phyloP scores from a whole-genome alignment of 2,113 vertebrate species.

The Dendrocopos noguchii region DNA sequence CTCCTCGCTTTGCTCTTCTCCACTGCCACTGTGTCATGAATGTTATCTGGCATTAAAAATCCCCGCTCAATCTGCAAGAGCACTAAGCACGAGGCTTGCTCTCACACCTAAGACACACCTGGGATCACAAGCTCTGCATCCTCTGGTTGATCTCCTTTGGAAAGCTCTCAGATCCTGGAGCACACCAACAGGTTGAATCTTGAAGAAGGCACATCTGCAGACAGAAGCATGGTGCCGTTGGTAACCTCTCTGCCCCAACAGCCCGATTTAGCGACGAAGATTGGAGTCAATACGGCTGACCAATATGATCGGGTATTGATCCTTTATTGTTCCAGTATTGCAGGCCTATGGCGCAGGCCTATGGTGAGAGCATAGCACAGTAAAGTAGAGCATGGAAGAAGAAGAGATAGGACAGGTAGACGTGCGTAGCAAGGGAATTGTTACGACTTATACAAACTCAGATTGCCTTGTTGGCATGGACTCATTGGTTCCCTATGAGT shows the following conservation, averaged over 20 bases:
- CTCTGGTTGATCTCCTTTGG: neutral
- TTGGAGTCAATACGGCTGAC: too few species aligned
- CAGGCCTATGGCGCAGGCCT: too few species aligned
- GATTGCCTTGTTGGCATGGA: too few species aligned
- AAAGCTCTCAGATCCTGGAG: neutral
- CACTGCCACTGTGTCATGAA: neutral
- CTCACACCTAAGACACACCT: neutral
- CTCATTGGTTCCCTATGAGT: too few species aligned
- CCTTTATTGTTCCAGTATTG: too few species aligned
- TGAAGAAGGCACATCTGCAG: neutral
- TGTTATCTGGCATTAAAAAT: neutral
- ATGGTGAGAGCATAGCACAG: too few species aligned
- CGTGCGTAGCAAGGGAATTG: too few species aligned
- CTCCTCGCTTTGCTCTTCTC: neutral
- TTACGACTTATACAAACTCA: too few species aligned
- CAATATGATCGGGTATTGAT: too few species aligned
- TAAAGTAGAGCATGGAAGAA: too few species aligned
- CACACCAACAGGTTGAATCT: accelerated
- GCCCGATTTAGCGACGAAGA: too few species aligned
- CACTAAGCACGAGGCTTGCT: neutral
- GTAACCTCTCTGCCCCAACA: neutral
- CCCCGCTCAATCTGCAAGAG: neutral
- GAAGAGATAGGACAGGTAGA: too few species aligned
- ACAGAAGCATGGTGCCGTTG: neutral
- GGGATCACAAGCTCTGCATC: neutral